phyloP scores from a whole-genome alignment of 2,888 invertebrate species.

The Hetaerina titia region DNA sequence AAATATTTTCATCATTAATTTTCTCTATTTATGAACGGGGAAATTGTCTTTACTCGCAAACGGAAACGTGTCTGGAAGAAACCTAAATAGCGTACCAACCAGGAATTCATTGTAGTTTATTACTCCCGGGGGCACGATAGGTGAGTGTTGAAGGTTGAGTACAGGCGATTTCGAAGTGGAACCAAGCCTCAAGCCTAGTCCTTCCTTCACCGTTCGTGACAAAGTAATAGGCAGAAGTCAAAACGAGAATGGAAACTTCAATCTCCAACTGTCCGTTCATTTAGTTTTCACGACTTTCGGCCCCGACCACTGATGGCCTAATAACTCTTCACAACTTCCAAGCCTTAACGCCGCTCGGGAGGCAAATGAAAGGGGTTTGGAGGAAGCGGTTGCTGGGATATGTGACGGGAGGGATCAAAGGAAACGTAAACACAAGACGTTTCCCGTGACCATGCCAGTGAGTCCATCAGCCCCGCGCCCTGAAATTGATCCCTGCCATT shows the following conservation, averaged over 20 bases:
- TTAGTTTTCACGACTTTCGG: not conserved
- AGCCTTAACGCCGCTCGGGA: too few species aligned
- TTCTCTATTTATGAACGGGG: too few species aligned
- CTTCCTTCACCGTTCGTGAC: conserved; percentile 4
- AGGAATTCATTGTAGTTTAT: conserved; percentile 20
- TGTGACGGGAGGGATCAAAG: not conserved
- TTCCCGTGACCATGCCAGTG: not conserved
- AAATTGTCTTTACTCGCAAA: too few species aligned
- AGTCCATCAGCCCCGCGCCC: not conserved
- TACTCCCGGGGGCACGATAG: not conserved
- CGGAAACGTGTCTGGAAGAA: too few species aligned
- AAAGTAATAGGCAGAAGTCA: not conserved
- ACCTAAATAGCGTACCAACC: too few species aligned
- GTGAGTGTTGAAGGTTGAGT: not conserved
- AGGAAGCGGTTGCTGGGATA: not conserved
- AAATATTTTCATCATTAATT: too few species aligned
- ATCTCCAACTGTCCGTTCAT: not conserved
- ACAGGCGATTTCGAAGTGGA: not conserved
- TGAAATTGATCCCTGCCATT: not conserved
- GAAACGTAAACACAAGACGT: not conserved
- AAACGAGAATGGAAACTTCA: not conserved
- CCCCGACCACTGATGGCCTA: not conserved
- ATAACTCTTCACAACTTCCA: not conserved
- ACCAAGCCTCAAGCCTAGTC: not conserved
- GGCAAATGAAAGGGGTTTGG: too few species aligned